phyloP scores from a whole-genome alignment of 1,140 invertebrate species.

The Sweltsa coloradensis region DNA sequence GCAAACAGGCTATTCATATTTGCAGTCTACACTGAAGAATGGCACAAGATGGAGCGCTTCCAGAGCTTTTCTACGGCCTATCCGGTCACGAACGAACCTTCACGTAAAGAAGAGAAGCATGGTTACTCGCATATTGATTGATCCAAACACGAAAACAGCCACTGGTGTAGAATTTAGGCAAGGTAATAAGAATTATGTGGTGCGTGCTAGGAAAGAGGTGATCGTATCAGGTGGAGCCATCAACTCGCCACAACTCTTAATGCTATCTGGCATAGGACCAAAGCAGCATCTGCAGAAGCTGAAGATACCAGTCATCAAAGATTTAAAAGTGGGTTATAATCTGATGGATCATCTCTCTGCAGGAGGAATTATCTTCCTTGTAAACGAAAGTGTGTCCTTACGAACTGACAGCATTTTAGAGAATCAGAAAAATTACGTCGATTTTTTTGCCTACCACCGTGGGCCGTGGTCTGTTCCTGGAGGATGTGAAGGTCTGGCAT shows the following conservation, averaged over 20 bases:
- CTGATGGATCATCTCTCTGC: slow-evolving; percentile 80
- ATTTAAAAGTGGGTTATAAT: slow-evolving; percentile 64
- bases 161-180: slow-evolving; percentile 48
- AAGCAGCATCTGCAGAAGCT: slow-evolving; percentile 45
- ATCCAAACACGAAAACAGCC: slow-evolving; percentile 45
- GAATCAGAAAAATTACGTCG: too few species aligned
- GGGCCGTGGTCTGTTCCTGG: slow-evolving; percentile 81
- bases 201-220: slow-evolving; percentile 55
- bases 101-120: slow-evolving; percentile 47
- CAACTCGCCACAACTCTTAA: slow-evolving; percentile 62
- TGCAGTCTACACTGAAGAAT: slow-evolving; percentile 47
- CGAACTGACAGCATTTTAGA: slow-evolving; percentile 55
- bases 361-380: slow-evolving; percentile 69
- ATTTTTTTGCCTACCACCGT: slow-evolving; percentile 55
- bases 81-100: slow-evolving; percentile 46
- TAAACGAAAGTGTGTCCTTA: slow-evolving; percentile 65
- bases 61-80: slow-evolving; percentile 56
- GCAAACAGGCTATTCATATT: slow-evolving; percentile 46
- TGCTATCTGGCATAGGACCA: slow-evolving; percentile 71
- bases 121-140: slow-evolving; percentile 60
- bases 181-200: slow-evolving; percentile 35
- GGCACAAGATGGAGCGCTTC: slow-evolving; percentile 62
- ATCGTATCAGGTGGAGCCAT: slow-evolving; percentile 64
- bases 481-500: slow-evolving; percentile 80
- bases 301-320: slow-evolving; percentile 53